phyloP scores from a whole-genome alignment of 2,797 vertebrate species.

The Gallinago nigripennis region DNA sequence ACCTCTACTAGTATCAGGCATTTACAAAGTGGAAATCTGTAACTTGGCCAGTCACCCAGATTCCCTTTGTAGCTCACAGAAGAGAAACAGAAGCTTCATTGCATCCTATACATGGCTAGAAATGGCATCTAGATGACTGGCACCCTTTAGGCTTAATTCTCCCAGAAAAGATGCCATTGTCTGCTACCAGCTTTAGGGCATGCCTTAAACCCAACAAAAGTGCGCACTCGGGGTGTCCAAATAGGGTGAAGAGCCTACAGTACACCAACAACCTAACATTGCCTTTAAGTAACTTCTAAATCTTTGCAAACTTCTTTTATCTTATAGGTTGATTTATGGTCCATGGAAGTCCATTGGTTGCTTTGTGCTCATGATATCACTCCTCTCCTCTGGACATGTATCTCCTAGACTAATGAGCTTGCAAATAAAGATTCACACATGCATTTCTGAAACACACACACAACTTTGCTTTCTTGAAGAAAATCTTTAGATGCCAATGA shows the following conservation, averaged over 20 bases:
- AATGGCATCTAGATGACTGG: not conserved
- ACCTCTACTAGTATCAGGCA: not conserved
- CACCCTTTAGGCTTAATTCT: not conserved
- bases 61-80: not conserved
- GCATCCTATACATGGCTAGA: not conserved
- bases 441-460: not conserved
- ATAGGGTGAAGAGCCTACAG: not conserved
- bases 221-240: not conserved
- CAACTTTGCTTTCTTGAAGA: not conserved
- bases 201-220: not conserved
- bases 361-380: not conserved
- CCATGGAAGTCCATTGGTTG: not conserved
- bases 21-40: not conserved
- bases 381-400: not conserved
- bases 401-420: not conserved
- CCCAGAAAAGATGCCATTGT: not conserved
- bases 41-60: not conserved
- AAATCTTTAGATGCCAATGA: constrained; percentile 1
- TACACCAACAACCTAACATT: not conserved
- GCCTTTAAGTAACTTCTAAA: not conserved
- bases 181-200: not conserved
- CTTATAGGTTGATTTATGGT: not conserved
- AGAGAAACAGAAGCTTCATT: not conserved
- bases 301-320: not conserved
- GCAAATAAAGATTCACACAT: not conserved